Evolutionary conservation across 2,113 vertebrate genomes (phyloP).

Genomic region (Pterocles gutturalis): DNA sequence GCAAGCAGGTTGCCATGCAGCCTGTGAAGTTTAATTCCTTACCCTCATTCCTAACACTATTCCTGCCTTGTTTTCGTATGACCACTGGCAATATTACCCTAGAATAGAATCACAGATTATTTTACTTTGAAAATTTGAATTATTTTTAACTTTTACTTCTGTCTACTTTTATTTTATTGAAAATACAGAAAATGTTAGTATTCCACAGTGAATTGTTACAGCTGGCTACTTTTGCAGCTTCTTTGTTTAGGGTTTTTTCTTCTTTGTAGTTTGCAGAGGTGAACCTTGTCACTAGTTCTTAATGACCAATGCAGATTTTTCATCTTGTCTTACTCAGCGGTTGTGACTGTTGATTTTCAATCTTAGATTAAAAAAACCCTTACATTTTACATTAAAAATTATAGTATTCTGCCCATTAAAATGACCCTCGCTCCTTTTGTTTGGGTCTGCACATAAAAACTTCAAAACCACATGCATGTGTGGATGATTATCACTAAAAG

Average conservation of each 20-base stretch:
- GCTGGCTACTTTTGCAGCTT: neutral
- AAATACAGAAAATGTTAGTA: neutral
- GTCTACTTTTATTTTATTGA: neutral
- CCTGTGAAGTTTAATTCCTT: neutral
- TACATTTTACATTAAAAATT: neutral
- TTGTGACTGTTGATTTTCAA: neutral
- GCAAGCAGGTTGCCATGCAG: neutral
- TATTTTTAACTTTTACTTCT: neutral
- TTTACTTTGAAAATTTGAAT: neutral
- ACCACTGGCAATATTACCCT: neutral
- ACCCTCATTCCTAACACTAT: rapidly evolving
- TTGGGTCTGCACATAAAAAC: neutral
- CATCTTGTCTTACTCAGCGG: neutral
- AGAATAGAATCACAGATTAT: neutral
- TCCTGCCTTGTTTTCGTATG: neutral
- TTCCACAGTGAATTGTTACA: neutral
- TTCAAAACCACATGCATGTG: neutral
- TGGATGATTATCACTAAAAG: neutral
- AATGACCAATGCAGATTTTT: neutral
- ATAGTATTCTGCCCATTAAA: neutral
- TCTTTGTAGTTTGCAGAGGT: neutral
- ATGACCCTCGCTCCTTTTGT: neutral
- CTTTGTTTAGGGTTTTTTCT: neutral
- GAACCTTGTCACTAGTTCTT: neutral
- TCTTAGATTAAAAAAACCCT: neutral